phyloP scores from a whole-genome alignment of 2,888 invertebrate genomes.

The Limnephilus rhombicus region DNA sequence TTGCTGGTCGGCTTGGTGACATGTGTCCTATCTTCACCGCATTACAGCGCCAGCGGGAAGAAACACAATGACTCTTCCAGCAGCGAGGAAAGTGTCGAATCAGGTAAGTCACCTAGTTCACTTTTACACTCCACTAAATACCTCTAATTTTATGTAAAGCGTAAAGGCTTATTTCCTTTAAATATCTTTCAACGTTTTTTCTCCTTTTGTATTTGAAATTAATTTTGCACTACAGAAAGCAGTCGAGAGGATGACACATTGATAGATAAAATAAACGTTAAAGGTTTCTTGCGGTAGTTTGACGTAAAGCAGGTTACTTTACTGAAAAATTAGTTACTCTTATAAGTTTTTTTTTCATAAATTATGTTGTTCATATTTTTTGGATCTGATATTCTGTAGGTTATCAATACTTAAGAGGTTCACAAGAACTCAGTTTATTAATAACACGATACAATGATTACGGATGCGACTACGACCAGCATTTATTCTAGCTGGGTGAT shows the following conservation, averaged over 20 bases:
- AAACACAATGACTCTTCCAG: neutral
- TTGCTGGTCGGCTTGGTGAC: slow-evolving; percentile 41
- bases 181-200: neutral
- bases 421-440: too few relatives aligned
- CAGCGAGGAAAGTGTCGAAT: neutral
- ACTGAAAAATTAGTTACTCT: neutral
- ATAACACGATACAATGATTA: too few relatives aligned
- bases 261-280: neutral
- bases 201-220: neutral
- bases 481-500: too few relatives aligned
- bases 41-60: neutral
- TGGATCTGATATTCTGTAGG: neutral
- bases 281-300: neutral
- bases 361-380: neutral
- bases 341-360: neutral
- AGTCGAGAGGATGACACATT: neutral
- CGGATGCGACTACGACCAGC: too few relatives aligned
- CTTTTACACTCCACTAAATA: neutral
- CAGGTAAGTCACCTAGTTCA: neutral
- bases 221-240: neutral
- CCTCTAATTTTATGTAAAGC: neutral
- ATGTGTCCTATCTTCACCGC: slow-evolving; percentile 14
- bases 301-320: neutral
- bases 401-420: too few relatives aligned
- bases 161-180: neutral